Base-by-base conservation (phyloP, 53 echinoderm and acorn worm genomes). In the Holothuria leucospilota region DNA sequence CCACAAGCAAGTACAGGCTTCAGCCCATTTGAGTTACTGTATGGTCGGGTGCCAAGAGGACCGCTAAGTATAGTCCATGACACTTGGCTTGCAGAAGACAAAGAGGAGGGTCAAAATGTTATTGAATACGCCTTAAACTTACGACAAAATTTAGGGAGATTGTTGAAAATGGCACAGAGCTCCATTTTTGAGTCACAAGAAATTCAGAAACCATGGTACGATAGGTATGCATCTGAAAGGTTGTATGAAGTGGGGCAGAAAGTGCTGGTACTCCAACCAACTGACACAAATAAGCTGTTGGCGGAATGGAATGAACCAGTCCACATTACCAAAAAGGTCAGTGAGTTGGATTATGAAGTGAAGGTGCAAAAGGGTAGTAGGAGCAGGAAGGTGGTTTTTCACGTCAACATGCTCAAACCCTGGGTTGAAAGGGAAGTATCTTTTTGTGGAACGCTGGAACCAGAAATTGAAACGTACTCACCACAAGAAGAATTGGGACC, bases 341-440 rank as follows among this genome's bases (percentile, higher is more conserved):
- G 53, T 41, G 69, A 84, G 5, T 16, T 68, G 10, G 70, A 85
- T 71, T 85, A 85, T 85, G 85, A 70, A 42, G 68, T 80, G 27
- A 80, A 59, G 25, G 5, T 59, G 13, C 13, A 29, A 66, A 80
- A 74, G 8, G 70, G 89, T 39, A 89, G 71, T 59, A 71, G 86
- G 27, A 82, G 85, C 30, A 75, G 70, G 39, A 49, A 83, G 1
- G 59, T 73, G 53, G 60, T 89, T 0, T 71, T 92, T 30, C 92
- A 89, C 74, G 82, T 82, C 13, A 92, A 89, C 34, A 81, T 82
- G 86, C 67, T 82, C 15, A 86, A 89, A 25, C 71, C 52, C 38
- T 92, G 89, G 89, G 41, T 68, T 23, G 70, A 62, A 28, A 63
- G 81, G 30, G 67, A 40, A 40, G 40, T 40, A 7, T 7, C 4